phyloP scores from a whole-genome alignment of 2,888 invertebrate genomes.

The Amiota mariae region DNA sequence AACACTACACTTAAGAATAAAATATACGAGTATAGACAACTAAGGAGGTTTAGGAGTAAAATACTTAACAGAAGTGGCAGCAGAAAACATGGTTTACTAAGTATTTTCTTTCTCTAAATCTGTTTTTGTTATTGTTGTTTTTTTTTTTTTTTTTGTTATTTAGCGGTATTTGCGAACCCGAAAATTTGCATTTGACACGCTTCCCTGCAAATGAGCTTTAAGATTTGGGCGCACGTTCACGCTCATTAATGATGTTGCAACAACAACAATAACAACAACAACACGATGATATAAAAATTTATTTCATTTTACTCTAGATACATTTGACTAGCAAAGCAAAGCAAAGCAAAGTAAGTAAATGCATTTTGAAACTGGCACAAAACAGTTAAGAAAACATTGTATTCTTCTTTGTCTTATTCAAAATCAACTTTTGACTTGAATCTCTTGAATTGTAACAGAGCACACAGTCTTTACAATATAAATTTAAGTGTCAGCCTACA shows the following conservation, averaged over 20 bases:
- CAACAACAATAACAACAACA: not conserved
- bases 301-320: not conserved
- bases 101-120: no score
- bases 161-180: constrained; percentile 6
- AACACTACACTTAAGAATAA: not conserved
- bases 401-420: no score
- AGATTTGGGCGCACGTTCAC: not conserved
- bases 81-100: no score
- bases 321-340: no score
- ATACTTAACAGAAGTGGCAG: no score
- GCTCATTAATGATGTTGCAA: constrained; percentile 1
- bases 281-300: constrained; percentile 13
- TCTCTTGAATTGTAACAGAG: no score
- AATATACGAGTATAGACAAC: not conserved
- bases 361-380: no score
- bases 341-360: no score
- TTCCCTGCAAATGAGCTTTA: constrained; percentile 22
- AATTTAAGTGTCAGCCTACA: no score
- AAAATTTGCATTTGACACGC: constrained; percentile 26
- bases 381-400: no score
- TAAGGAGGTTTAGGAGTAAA: not conserved
- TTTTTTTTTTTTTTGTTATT: not conserved
- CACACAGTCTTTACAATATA: no score
- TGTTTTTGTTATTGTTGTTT: not conserved
- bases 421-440: no score